Percentiles rank a stretch among this genome's conserved stretches.
These are phyloP conservation scores for Drosophila stalkeri DNA, from an alignment of 2,888 invertebrate species.

Conservation along the genomic window DNA sequence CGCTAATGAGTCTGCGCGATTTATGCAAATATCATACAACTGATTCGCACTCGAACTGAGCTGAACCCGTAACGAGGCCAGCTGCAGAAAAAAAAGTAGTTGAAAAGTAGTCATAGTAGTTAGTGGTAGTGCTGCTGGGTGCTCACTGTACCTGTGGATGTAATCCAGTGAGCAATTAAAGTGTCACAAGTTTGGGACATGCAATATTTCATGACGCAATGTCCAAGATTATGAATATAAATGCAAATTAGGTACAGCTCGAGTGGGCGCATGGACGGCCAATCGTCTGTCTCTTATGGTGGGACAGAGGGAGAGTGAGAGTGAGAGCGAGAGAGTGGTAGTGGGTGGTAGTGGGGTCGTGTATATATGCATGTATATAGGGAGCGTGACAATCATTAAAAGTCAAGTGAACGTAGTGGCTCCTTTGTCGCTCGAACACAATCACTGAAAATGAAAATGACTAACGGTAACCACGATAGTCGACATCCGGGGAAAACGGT, in stretches of 20 bases:
- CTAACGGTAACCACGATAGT: slow-evolving; percentile 83
- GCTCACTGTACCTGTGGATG: slow-evolving; percentile 47
- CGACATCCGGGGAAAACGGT: slow-evolving; percentile 72
- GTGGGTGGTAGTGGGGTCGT: slow-evolving; percentile 4
- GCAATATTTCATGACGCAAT: slow-evolving; percentile 81
- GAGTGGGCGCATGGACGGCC: slow-evolving; percentile 28
- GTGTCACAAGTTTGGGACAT: slow-evolving; percentile 81
- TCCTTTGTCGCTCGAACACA: slow-evolving; percentile 67
- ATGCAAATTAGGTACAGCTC: slow-evolving; percentile 75
- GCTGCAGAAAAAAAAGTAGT: neutral
- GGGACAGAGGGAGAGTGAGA: neutral
- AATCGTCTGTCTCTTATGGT: slow-evolving; percentile 65
- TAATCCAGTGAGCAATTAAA: slow-evolving; percentile 79
- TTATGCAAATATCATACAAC: slow-evolving; percentile 45
- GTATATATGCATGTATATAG: slow-evolving; percentile 14
- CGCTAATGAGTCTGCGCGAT: slow-evolving; percentile 55
- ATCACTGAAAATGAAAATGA: slow-evolving; percentile 82
- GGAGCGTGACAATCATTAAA: slow-evolving; percentile 81
- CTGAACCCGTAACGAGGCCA: slow-evolving; percentile 7
- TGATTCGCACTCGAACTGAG: slow-evolving; percentile 16
- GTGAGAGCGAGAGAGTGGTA: slow-evolving; percentile 9
- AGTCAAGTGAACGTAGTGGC: slow-evolving; percentile 69
- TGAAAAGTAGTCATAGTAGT: neutral
- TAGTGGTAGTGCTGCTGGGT: slow-evolving; percentile 30
- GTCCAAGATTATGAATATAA: slow-evolving; percentile 80